Evolutionary conservation across 2,113 vertebrate species (phyloP), one percentile per base, ranked within the genome.

Genomic region (Alligator mississippiensis): DNA sequence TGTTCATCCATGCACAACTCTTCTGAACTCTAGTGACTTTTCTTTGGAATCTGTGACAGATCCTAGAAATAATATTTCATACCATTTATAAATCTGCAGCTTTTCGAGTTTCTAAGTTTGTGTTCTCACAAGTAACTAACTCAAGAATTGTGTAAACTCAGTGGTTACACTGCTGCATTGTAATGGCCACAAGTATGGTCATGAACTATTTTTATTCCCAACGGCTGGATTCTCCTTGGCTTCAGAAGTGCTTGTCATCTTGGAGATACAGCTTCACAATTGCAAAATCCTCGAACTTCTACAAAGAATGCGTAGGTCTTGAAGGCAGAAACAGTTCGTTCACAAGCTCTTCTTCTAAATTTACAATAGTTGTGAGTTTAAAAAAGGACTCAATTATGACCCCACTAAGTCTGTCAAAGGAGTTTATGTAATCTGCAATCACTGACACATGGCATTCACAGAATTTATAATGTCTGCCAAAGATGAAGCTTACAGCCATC

Each of bases 271-370:
- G 60, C 89, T 76, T 60, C 91, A 64, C 54, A 91, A 96, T 89
- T 92, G 92, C 22, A 94, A 93, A 95, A 87, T 90, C 93, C 95
- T 96, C 96, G 91, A 91, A 94, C 91, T 94, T 89, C 38, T 54
- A 83, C 79, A 93, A 95, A 92, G 38, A 90, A 79, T 88, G 90
- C 93, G 82, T 68, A 59, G 90, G 87, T 82, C 72, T 87, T 90
- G 90, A 75, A 95, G 85, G 92, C 57, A 77, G 83, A 93, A 94
- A 4, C 76, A 92, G 94, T 85, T 74, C 90, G 90, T 12, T 85
- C 83, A 47, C 34, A 61, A 90, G 70, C 83, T 77, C 1, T 11
- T 89, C 85, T 81, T 84, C 82, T 88, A 90, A 90, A 93, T 82
- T 74, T 75, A 87, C 76, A 89, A 5, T 38, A 64, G 38, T 93